A percentile compares a stretch with the other conserved stretches of the same genome.
Conservation (phyloP, 2,888 invertebrate genomes). For the Ctenicera cuprea region DNA sequence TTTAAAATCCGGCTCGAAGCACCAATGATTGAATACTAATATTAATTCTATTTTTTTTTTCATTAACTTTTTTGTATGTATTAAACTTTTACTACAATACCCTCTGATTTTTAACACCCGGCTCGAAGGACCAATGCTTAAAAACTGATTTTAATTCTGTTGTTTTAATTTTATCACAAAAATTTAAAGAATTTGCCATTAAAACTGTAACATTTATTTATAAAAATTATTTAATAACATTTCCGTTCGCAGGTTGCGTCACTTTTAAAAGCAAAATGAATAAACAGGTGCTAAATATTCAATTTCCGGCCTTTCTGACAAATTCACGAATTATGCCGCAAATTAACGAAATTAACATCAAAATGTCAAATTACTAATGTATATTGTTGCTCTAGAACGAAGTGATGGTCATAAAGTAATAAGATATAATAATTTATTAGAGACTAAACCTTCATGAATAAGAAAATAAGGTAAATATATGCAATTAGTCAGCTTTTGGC, state of each 20-base stretch:
- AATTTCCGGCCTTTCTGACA: conserved; percentile 13
- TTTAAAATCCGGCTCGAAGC: too few relatives aligned
- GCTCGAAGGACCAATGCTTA: too few relatives aligned
- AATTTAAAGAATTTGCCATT: too few relatives aligned
- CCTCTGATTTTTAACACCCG: too few relatives aligned
- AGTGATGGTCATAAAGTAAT: background rate
- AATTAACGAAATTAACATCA: conserved; percentile 22
- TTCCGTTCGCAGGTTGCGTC: background rate
- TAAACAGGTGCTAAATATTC: background rate
- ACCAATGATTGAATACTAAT: too few relatives aligned
- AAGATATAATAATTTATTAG: background rate
- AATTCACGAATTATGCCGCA: background rate
- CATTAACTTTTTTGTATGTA: too few relatives aligned
- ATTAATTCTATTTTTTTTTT: too few relatives aligned
- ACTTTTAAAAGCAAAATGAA: background rate
- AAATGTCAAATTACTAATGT: background rate
- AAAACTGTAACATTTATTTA: too few relatives aligned
- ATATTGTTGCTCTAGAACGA: background rate
- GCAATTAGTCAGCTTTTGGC: conserved; percentile 32
- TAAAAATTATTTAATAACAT: background rate
- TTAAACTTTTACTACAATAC: too few relatives aligned
- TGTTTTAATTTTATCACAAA: too few relatives aligned
- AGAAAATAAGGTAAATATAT: conserved; percentile 14
- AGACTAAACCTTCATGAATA: conserved; percentile 10
- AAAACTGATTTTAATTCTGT: too few relatives aligned